Conservation (phyloP, 2,888 invertebrate genomes). For the Anaspis maculata region DNA sequence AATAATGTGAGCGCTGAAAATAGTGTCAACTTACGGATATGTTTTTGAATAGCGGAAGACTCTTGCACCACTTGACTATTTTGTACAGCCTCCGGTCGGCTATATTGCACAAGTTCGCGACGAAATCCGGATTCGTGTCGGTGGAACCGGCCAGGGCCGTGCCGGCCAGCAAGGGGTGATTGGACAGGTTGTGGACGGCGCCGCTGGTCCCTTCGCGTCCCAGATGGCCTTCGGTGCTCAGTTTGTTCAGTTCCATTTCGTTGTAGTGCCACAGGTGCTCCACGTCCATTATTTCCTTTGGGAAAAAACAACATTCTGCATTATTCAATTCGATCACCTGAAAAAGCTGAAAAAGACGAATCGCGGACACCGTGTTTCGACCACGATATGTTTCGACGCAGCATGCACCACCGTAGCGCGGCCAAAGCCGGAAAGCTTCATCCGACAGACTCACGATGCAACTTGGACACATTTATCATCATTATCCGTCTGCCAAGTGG, state of each 20-base stretch:
- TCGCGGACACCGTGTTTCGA: too few relatives aligned
- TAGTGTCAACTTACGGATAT: conserved; percentile 89
- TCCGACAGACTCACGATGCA: too few relatives aligned
- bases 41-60: conserved; percentile 91
- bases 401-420: too few relatives aligned
- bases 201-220: conserved; percentile 38
- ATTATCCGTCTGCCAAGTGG: too few relatives aligned
- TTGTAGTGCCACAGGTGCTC: conserved; percentile 94
- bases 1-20: too few relatives aligned
- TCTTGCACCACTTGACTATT: conserved; percentile 98
- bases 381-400: too few relatives aligned
- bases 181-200: conserved; percentile 42
- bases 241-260: conserved; percentile 66
- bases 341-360: conserved; percentile 1
- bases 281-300: conserved; percentile 96
- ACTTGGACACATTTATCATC: too few relatives aligned
- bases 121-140: conserved; percentile 72
- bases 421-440: too few relatives aligned
- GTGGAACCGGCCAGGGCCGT: conserved; percentile 43
- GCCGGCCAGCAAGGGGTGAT: conserved; percentile 50
- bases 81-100: conserved; percentile 94
- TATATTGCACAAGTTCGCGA: conserved; percentile 85
- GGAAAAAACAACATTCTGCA: conserved; percentile 47
- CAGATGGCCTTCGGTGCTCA: conserved; percentile 44
- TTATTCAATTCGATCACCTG: too few relatives aligned